Evolutionary conservation across 2,113 vertebrate genomes (phyloP).

Genomic region (Heloderma charlesbogerti): DNA sequence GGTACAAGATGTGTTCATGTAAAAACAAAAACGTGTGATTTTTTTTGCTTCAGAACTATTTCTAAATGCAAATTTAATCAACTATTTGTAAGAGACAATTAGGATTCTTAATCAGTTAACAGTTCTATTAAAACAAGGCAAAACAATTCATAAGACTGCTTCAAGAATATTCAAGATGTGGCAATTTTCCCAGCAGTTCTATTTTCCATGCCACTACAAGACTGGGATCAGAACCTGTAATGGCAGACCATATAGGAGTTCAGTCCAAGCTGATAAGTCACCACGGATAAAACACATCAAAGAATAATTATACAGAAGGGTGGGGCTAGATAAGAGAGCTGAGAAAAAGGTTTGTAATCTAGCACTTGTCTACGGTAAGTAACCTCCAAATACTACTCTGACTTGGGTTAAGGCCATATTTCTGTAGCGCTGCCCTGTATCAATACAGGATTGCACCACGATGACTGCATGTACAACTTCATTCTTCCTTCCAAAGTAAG

Average conservation of each 20-base stretch:
- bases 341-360: not conserved
- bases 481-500: not conserved
- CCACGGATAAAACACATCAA: not conserved
- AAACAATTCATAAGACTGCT: not conserved
- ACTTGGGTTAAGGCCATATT: not conserved
- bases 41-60: not conserved
- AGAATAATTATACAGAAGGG: not conserved
- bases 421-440: not conserved
- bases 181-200: not conserved
- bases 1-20: not conserved
- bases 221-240: not conserved
- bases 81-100: not conserved
- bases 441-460: not conserved
- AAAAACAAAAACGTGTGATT: not conserved
- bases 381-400: not conserved
- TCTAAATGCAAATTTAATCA: not conserved
- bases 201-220: not conserved
- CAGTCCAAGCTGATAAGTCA: not conserved
- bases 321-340: not conserved
- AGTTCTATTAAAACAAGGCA: not conserved
- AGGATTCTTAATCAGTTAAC: not conserved
- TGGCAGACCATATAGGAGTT: not conserved
- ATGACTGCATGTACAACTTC: not conserved
- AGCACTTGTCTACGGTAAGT: not conserved
- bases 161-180: not conserved